These are phyloP conservation scores for Parnassius orleans DNA, from an alignment of 2,888 invertebrate species.

Conservation along the genomic window DNA sequence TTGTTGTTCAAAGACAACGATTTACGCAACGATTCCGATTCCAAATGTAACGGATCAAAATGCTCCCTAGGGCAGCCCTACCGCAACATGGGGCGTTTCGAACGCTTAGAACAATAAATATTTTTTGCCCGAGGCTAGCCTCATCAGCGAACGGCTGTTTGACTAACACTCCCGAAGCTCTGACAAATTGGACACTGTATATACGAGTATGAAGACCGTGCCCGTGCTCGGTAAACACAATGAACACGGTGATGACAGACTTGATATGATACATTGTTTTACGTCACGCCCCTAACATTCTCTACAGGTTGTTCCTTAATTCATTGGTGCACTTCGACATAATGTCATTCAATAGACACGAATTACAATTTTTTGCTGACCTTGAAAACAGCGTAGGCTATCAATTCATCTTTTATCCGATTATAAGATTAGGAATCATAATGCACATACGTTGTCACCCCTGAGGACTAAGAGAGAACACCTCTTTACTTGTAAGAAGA, in stretches of 20 bases:
- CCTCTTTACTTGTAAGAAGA: too few species aligned
- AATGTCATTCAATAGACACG: neutral
- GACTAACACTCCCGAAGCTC: conserved; percentile 48
- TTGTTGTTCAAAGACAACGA: conserved; percentile 28
- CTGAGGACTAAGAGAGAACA: too few species aligned
- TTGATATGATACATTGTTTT: conserved; percentile 20
- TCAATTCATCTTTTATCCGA: too few species aligned
- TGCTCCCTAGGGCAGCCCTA: conserved; percentile 27
- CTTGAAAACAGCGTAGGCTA: too few species aligned
- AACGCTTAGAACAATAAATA: conserved; percentile 48
- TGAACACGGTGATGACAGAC: conserved; percentile 20
- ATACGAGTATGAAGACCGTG: conserved; percentile 15
- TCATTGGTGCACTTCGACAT: neutral
- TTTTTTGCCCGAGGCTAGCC: conserved; percentile 30
- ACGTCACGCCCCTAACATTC: conserved; percentile 13
- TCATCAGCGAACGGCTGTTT: conserved; percentile 46
- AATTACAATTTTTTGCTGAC: neutral
- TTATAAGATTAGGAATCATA: too few species aligned
- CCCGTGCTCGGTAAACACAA: conserved; percentile 25
- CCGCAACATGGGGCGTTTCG: conserved; percentile 35
- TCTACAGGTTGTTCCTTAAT: conserved; percentile 14
- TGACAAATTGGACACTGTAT: conserved; percentile 49
- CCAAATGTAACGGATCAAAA: conserved; percentile 36
- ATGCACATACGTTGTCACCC: too few species aligned
- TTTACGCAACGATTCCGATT: conserved; percentile 34